Evolutionary conservation across 2,888 invertebrate genomes (phyloP), one percentile per base, ranked within the genome.

Genomic region (Sarcophaga caerulescens): DNA sequence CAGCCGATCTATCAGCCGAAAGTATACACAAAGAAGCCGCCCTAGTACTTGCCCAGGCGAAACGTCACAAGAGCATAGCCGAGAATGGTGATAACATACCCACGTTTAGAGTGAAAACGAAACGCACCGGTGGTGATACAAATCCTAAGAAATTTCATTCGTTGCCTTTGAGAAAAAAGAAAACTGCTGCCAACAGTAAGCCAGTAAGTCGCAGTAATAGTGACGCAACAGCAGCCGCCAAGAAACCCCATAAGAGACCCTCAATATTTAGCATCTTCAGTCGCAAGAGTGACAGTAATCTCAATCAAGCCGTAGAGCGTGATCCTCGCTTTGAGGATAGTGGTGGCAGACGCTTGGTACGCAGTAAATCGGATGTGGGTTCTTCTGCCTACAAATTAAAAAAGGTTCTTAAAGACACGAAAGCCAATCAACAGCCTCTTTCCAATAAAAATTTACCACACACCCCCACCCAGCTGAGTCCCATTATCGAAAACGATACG

Each of bases 21-120:
- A 95, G 96, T 91, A 94, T 97, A 70, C 96, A 96, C 70, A 94
- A 96, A 90, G 97, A 97, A 94, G 96, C 96, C 47, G 96, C 96
- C 87, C 94, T 95, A 90, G 96, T 97, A 52, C 93, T 96, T 74
- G 95, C 95, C 35, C 96, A 97, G 92, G 97, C 96, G 0, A 95
- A 95, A 88, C 95, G 95, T 90, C 94, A 97, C 87, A 95, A 95
- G 81, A 97, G 96, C 91, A 95, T 94, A 63, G 94, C 95, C 19
- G 94, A 94, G 77, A 91, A 92, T 88, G 92, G 89, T 25, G 92
- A 93, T 90, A 91, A 90, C 25, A 90, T 93, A 90, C 89, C 91
- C 25, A 90, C 89, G 2, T 92, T 92, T 59, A 89, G 90, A 3
- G 89, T 89, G 11, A 92, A 91, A 80, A 91, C 90, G 44, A 91